Evolutionary conservation across 64 coral and sea anemone genomes (phyloP), one percentile per base, ranked within the genome.

Genomic region (Porites australiensis): DNA sequence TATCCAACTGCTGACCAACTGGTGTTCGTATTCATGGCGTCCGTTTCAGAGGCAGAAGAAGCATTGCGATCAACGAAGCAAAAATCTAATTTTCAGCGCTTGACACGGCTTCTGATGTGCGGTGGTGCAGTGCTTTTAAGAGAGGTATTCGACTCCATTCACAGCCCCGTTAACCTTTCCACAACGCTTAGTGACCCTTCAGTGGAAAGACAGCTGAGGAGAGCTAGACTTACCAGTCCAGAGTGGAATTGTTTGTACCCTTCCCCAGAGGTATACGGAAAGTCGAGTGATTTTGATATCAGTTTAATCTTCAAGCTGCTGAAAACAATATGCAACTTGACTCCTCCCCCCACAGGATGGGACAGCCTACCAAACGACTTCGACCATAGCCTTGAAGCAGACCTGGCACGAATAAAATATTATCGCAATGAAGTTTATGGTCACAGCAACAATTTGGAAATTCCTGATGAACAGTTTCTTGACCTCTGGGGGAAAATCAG

Each of bases 231-330:
- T 15, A 81, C 77, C 60, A 13, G 5, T 7, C 77, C 77, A 43
- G 51, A 81, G 52, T 81, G 77, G 77, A 52, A 81, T 14, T 27
- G n/a, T 14, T 58, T 81, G 6, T 48, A 15, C 61, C 61, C 57
- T 13, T 63, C 81, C 20, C 5, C 61, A 15, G 61, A 59, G 16
- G 45, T 11, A 50, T 13, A 44, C 8, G 6, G 23, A 7, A 53
- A 66, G 23, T 84, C 81, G 6, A 84, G 23, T 5, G 47, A 53
- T 6, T 84, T 84, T 37, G 81, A 84, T 43, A 84, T 84, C 81
- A 64, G 58, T 63, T 84, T 84, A 43, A 58, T 61, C 48, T 84
- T 84, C 15, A 84, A 37, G 65, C 55, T 84, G 21, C 65, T 84
- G 37, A 59, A 59, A 47, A 18, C 10, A 18, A 67, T 64, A 62